These are phyloP conservation scores for Drosophila pandora DNA, from an alignment of 1,140 invertebrate species.

Conservation along the genomic window DNA sequence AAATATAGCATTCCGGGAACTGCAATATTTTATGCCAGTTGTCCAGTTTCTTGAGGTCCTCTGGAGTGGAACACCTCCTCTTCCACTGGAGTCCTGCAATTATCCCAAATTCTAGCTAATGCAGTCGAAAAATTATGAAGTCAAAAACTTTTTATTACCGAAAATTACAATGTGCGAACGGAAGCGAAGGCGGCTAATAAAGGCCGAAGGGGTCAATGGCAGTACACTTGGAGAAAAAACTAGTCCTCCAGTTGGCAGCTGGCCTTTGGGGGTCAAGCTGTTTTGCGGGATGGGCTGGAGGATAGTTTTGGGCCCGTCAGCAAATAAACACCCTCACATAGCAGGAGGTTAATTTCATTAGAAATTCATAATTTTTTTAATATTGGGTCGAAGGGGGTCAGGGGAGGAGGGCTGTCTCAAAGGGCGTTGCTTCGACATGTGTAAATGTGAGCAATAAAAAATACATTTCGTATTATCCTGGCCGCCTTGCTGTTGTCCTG, in stretches of 20 bases:
- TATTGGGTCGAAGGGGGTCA: conserved; percentile 16
- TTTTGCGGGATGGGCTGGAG: conserved; percentile 13
- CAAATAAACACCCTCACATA: conserved; percentile 70
- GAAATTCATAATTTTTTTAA: conserved; percentile 77
- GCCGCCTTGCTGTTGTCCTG: conserved; percentile 41
- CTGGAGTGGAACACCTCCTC: neutral
- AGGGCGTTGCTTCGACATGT: conserved; percentile 67
- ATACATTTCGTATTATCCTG: conserved; percentile 59
- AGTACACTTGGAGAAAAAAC: conserved; percentile 13
- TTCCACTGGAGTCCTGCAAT: conserved; percentile 43
- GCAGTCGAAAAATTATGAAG: conserved; percentile 65
- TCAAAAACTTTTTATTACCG: conserved; percentile 74
- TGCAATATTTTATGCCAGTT: conserved; percentile 6
- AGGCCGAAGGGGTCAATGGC: conserved; percentile 40
- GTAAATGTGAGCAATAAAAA: conserved; percentile 81
- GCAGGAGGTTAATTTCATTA: conserved; percentile 76
- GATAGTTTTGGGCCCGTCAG: conserved; percentile 64
- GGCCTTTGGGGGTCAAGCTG: conserved; percentile 30
- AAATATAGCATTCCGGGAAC: conserved; percentile 51
- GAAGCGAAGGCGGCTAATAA: conserved; percentile 43
- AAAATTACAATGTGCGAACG: conserved; percentile 78
- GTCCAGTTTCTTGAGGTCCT: neutral
- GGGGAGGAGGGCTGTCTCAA: neutral
- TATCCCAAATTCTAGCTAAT: conserved; percentile 37
- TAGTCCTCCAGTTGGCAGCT: conserved; percentile 19